Conservation (phyloP, 2,797 vertebrate genomes). For the Enteromius thamalakanensis region DNA sequence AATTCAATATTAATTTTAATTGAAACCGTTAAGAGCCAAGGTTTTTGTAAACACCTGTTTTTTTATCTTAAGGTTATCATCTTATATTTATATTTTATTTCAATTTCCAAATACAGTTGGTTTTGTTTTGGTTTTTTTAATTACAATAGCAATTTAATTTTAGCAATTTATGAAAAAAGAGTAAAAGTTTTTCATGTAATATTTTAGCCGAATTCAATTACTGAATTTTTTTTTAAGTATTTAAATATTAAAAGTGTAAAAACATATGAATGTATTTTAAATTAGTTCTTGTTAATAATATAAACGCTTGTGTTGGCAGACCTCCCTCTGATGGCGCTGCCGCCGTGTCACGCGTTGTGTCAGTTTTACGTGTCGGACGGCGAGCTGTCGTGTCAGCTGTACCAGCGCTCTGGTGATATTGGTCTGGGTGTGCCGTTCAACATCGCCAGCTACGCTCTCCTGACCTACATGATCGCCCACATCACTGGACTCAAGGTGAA, state of each 20-base stretch:
- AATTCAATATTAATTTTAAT: too few species aligned
- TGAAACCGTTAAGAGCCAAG: too few species aligned
- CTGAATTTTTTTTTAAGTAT: not conserved
- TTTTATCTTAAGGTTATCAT: too few species aligned
- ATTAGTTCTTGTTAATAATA: too few species aligned
- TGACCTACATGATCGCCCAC: constrained; percentile 97
- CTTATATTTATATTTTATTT: not conserved
- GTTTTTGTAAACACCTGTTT: too few species aligned
- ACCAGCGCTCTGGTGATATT: constrained; percentile 96
- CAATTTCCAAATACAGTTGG: not conserved
- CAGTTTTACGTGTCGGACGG: constrained; percentile 93
- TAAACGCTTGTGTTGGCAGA: constrained; percentile 72
- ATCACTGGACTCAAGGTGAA: constrained; percentile 90
- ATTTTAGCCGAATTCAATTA: not conserved
- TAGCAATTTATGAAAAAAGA: not conserved
- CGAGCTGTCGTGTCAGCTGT: constrained; percentile 95
- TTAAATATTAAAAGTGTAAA: not conserved
- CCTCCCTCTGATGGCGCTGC: constrained; percentile 90
- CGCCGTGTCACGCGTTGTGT: constrained; percentile 93
- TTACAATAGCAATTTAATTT: not conserved
- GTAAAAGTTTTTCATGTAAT: not conserved
- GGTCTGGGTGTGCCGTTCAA: constrained; percentile 98
- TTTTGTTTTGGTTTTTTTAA: not conserved
- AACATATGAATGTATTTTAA: too few species aligned
- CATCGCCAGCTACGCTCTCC: constrained; percentile 94